Conservation (phyloP, 2,797 vertebrate genomes). For the Siniperca undulata region DNA sequence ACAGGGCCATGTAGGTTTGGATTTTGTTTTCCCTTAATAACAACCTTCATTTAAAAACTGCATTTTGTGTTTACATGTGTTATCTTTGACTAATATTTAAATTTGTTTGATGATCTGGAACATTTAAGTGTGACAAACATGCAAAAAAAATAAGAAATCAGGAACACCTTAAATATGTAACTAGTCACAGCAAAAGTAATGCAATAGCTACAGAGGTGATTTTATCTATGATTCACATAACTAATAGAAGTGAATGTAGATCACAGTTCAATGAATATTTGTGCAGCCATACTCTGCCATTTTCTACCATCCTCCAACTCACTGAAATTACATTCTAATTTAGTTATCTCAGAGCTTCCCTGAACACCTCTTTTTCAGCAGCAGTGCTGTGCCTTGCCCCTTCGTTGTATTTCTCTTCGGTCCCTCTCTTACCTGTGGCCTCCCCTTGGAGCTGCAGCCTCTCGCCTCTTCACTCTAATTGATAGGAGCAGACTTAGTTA, state of each 20-base stretch:
- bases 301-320: not conserved
- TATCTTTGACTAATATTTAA: no score
- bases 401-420: constrained; percentile 28
- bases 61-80: no score
- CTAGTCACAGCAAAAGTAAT: constrained; percentile 12
- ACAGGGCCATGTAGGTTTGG: no score
- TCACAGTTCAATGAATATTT: constrained; percentile 11
- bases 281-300: not conserved
- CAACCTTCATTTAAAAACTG: no score
- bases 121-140: no score
- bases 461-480: constrained; percentile 78
- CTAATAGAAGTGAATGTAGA: not conserved
- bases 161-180: not conserved
- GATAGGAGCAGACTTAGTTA: constrained; percentile 85
- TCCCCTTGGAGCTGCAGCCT: constrained; percentile 41
- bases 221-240: not conserved
- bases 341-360: constrained; percentile 9
- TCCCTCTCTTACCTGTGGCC: constrained; percentile 66
- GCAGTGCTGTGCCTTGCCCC: not conserved
- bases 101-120: no score
- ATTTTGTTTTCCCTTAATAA: no score
- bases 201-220: not conserved
- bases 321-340: not conserved
- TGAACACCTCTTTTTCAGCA: constrained; percentile 19
- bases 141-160: no score